Evolutionary conservation across 2,113 vertebrate species (phyloP).

Genomic region (Leucoraja erinaceus): DNA sequence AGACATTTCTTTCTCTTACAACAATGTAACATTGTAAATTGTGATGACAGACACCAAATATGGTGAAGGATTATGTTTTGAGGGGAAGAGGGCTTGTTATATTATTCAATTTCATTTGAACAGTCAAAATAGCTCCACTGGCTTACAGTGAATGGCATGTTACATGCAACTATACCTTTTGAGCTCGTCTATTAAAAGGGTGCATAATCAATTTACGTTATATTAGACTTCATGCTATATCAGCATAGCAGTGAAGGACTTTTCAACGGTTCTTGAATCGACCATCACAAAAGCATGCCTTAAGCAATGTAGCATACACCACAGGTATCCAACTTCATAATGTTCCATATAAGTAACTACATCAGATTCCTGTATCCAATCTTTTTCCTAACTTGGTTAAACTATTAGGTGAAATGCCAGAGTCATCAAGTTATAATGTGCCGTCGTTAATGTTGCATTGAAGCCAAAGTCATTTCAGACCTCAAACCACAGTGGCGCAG

Average conservation of each 20-base stretch:
- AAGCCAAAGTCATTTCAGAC: background rate
- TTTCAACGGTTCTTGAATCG: constrained; percentile 11
- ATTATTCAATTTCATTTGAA: constrained; percentile 21
- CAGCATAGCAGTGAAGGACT: background rate
- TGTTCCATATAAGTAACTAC: background rate
- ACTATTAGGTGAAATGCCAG: background rate
- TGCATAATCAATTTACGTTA: constrained; percentile 30
- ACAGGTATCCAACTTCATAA: background rate
- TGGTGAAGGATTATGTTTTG: constrained; percentile 14
- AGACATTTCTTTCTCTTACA: background rate
- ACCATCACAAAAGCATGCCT: constrained; percentile 6
- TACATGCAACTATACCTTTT: background rate
- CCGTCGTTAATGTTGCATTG: background rate
- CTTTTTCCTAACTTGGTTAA: background rate
- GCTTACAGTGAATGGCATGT: constrained; percentile 15
- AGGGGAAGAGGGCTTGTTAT: background rate
- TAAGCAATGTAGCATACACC: background rate
- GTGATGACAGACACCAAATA: constrained; percentile 7
- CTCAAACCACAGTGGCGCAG: background rate
- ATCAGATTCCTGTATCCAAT: background rate
- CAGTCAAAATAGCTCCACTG: constrained; percentile 17
- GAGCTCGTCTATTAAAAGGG: background rate
- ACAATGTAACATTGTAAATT: constrained; percentile 3
- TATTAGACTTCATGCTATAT: constrained; percentile 31
- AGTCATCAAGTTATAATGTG: background rate